phyloP scores from a whole-genome alignment of 2,797 vertebrate genomes.

The Sebastes itinus region DNA sequence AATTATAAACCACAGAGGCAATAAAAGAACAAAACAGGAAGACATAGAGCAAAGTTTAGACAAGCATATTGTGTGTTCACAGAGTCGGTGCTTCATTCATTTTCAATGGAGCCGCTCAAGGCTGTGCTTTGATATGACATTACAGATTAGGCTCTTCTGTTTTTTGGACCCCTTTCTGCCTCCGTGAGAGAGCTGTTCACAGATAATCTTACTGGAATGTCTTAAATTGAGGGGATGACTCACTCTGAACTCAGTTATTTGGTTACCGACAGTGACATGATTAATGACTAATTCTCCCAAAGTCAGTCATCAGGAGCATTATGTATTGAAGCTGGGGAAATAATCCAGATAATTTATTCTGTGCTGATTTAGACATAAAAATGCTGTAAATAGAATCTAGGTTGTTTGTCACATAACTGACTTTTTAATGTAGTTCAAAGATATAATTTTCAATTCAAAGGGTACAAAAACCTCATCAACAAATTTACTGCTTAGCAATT shows the following conservation, averaged over 20 bases:
- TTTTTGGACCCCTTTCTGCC: slow-evolving; percentile 4
- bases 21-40: slow-evolving; percentile 5
- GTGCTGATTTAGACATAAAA: neutral
- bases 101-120: slow-evolving; percentile 41
- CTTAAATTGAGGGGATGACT: slow-evolving; percentile 13
- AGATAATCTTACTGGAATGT: slow-evolving; percentile 19
- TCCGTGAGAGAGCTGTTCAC: slow-evolving; percentile 27
- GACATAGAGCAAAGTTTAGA: slow-evolving; percentile 9
- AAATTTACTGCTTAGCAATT: neutral
- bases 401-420: neutral
- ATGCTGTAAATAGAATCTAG: neutral
- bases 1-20: neutral
- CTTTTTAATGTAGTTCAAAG: neutral
- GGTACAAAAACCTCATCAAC: neutral
- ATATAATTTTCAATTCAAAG: neutral
- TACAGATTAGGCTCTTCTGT: slow-evolving; percentile 39
- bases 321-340: neutral
- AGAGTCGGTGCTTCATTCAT: slow-evolving; percentile 34
- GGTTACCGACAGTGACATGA: slow-evolving; percentile 6
- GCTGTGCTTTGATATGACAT: slow-evolving; percentile 55
- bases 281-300: slow-evolving; percentile 11
- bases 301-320: neutral
- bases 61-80: neutral
- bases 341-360: neutral
- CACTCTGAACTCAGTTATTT: slow-evolving; percentile 12